Conservation (phyloP, 2,888 invertebrate species). For the Agrochola circellaris region DNA sequence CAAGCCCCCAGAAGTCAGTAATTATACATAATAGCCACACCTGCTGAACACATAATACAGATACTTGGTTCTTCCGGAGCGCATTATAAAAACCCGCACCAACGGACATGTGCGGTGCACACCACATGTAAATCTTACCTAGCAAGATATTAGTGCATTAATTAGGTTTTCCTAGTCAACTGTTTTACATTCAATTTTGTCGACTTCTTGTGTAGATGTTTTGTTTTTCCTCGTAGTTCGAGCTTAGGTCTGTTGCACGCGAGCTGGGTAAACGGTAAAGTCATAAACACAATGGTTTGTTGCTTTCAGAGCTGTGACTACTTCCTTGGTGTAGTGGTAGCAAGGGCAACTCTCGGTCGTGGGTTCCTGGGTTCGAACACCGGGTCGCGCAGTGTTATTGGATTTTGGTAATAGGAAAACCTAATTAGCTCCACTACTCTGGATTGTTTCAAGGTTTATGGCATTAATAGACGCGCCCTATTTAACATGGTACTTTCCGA, state of each 20-base stretch:
- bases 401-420: not conserved
- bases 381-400: not conserved
- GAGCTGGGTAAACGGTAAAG: not conserved
- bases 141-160: slow-evolving; percentile 28
- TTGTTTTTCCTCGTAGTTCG: slow-evolving; percentile 44
- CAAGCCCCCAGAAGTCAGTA: slow-evolving; percentile 29
- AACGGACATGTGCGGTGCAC: slow-evolving; percentile 17
- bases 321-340: not conserved
- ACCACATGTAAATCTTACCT: slow-evolving; percentile 39
- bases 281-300: not conserved
- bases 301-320: not conserved
- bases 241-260: not conserved
- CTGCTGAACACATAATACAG: slow-evolving; percentile 30
- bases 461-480: no score
- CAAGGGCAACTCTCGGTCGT: not conserved
- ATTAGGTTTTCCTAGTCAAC: slow-evolving; percentile 48
- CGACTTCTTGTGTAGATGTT: not conserved
- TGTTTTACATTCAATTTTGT: slow-evolving; percentile 28
- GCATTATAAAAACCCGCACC: slow-evolving; percentile 29
- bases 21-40: slow-evolving; percentile 25
- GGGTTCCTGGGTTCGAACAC: not conserved
- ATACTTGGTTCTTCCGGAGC: slow-evolving; percentile 35
- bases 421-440: not conserved
- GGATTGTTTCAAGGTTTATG: not conserved
- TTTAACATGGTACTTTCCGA: not conserved